Percentiles rank a stretch among this genome's conserved stretches.
Conservation (phyloP, 1,140 invertebrate genomes). For the Battus philenor region DNA sequence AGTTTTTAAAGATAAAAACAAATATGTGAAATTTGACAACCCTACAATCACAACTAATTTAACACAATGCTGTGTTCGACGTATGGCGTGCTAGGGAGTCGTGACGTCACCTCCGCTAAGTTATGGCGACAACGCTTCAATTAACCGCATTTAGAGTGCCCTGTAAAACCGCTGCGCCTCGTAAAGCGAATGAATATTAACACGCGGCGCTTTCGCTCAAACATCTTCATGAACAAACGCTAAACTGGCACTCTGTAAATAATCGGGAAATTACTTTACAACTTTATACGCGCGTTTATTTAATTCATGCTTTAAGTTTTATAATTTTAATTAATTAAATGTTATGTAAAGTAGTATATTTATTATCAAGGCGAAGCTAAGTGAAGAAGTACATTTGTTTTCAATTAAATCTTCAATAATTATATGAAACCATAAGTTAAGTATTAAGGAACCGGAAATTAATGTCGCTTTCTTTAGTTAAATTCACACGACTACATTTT, state of each 20-base stretch:
- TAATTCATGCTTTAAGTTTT: no score
- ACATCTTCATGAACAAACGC: constrained; percentile 6
- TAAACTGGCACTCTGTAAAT: constrained; percentile 1
- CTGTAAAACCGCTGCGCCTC: constrained; percentile 20
- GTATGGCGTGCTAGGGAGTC: constrained; percentile 34
- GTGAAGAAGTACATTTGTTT: no score
- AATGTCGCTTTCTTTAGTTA: no score
- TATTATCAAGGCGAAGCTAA: no score
- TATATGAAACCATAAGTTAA: no score
- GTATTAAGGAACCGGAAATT: no score
- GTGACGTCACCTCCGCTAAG: constrained; percentile 31
- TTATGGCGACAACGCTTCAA: constrained; percentile 57
- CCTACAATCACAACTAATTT: constrained; percentile 42
- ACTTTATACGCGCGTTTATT: not conserved
- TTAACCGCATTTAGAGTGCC: constrained; percentile 38
- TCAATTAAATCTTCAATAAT: no score
- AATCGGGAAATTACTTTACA: constrained; percentile 8
- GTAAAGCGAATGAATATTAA: constrained; percentile 14
- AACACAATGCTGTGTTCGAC: constrained; percentile 36
- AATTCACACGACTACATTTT: no score
- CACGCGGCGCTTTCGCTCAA: constrained; percentile 10
- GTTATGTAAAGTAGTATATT: no score
- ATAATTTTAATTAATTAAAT: no score
- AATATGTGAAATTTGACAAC: no score
- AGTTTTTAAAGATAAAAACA: no score